Conservation (phyloP, 2,888 invertebrate species). For the Theodoxus fluviatilis region DNA sequence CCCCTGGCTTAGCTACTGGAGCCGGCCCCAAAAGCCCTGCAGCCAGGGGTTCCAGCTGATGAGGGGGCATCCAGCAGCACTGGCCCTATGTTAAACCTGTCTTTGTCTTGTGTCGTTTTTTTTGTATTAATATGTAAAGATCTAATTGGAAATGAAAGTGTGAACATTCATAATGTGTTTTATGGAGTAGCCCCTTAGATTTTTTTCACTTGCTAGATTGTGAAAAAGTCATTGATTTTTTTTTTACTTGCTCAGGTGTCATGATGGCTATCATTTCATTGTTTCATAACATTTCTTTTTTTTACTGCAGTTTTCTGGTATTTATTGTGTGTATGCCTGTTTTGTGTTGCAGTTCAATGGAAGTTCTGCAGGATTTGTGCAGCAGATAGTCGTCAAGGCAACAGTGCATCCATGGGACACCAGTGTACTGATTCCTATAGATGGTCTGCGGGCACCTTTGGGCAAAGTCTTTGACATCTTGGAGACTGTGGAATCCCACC, state of each 20-base stretch:
- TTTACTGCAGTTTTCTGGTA: neutral
- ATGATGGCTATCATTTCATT: neutral
- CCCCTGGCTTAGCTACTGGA: too few relatives aligned
- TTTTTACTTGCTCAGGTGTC: neutral
- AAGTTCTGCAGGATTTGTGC: conserved; percentile 68
- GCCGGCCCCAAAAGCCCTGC: too few relatives aligned
- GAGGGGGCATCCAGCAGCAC: too few relatives aligned
- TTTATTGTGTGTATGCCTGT: neutral
- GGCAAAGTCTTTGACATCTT: conserved; percentile 87
- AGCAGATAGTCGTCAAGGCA: conserved; percentile 66
- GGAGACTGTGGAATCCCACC: conserved; percentile 83
- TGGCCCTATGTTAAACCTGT: too few relatives aligned
- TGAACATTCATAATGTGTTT: too few relatives aligned
- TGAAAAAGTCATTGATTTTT: neutral
- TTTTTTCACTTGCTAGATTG: too few relatives aligned
- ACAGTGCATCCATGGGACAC: conserved; percentile 88
- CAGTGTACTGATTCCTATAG: conserved; percentile 78
- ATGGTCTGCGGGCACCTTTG: conserved; percentile 90
- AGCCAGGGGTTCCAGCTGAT: too few relatives aligned
- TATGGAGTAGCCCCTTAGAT: too few relatives aligned
- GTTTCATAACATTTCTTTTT: neutral
- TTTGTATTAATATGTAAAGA: too few relatives aligned
- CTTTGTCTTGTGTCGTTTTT: too few relatives aligned
- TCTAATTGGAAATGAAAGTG: too few relatives aligned
- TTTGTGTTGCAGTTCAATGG: conserved; percentile 65